Evolutionary conservation across 2,797 vertebrate species (phyloP).

Genomic region (Vespertilio murinus): DNA sequence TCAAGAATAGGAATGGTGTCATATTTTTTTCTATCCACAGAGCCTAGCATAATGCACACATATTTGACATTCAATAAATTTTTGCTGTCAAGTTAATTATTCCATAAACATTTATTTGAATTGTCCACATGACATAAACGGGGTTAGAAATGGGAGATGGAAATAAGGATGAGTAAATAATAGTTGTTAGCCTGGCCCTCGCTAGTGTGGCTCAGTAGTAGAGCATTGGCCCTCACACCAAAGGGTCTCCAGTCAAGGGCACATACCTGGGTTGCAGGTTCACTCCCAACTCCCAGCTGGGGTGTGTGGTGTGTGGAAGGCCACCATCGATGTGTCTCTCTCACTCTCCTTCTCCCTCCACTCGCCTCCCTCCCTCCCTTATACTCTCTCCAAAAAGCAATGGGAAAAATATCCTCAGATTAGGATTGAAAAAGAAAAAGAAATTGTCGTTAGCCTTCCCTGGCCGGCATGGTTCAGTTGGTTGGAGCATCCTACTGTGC

Average conservation of each 20-base stretch:
- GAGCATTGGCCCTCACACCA: neutral
- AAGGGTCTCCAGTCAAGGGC: neutral
- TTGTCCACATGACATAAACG: neutral
- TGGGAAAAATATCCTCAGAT: neutral
- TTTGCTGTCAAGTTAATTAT: conserved; percentile 26
- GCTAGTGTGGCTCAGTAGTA: neutral
- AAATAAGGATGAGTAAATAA: neutral
- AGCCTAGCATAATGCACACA: neutral
- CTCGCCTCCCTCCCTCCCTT: neutral
- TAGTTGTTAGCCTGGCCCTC: neutral
- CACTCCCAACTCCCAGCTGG: too few species aligned
- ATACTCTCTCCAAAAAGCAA: neutral
- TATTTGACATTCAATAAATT: conserved; percentile 37
- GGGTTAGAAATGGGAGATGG: neutral
- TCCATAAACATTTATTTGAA: conserved; percentile 14
- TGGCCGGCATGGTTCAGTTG: neutral
- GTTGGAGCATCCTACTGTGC: neutral
- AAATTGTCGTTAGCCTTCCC: neutral
- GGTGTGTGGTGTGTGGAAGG: neutral
- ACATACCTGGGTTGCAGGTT: neutral
- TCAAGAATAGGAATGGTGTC: neutral
- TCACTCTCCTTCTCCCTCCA: neutral
- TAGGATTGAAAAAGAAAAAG: neutral
- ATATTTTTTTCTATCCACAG: neutral
- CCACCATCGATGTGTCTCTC: neutral